Base-by-base conservation (phyloP, 2,888 invertebrate species). In the Oscheius sp. region DNA sequence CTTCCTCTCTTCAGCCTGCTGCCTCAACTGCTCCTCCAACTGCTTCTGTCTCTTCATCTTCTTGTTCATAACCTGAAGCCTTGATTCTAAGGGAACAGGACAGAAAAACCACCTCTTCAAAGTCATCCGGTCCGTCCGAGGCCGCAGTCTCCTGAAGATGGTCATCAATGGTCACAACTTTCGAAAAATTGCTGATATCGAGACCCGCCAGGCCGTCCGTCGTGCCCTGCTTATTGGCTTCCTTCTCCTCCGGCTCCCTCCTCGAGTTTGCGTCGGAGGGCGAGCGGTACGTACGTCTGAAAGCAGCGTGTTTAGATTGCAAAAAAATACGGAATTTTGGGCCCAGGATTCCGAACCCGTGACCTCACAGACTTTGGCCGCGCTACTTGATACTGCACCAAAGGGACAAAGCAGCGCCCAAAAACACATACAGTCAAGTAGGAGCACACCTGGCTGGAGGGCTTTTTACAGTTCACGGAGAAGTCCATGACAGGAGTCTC, bases 221-320 rank as follows among this genome's bases (percentile, higher is more conserved):
- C 63, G 47, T 50, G 51, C 42, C 32, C 62, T 65, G 42, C 9
- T 53, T 60, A 60, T 35, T 21, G 11, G n/a, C 35, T 57, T 13
- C 5, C 2, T 68, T 55, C 68, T 55, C 66, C 66, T 73, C 55
- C 66, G 68, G 58, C 55, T 81, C 79, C 63, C 59, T 21, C 21
- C 21, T 86, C 76, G 75, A 81, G 77, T 63, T 77, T 77, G 47
- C 78, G 80, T 74, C 85, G 80, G 70, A 79, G 80, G 78, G 85
- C 79, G 77, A 78, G 77, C 62, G 78, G 78, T 53, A 76, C 74
- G 84, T 86, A 87, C 77, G 86, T 85, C 86, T 86, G 87, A 42
- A 42, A 42, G 21, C 21, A 21, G 21, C 21, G 21, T 21, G 21
- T 21, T 21, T 21, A 21, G 21, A 21, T 21, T 21, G 21, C 21